Evolutionary conservation across 2,797 vertebrate species (phyloP).

Genomic region (Myiotriccus ornatus): DNA sequence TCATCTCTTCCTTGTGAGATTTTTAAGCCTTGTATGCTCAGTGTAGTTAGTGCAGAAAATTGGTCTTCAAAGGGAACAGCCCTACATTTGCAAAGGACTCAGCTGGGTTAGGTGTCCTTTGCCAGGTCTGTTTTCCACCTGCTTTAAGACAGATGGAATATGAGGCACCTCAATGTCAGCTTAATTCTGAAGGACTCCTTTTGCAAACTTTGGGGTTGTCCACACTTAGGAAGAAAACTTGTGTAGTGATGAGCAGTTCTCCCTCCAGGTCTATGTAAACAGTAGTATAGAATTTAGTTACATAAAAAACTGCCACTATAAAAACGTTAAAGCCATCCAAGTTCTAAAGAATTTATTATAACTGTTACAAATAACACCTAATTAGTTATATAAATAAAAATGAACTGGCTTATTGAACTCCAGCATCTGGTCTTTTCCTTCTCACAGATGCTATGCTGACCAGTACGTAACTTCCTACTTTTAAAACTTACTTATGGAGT

Average conservation of each 20-base stretch:
- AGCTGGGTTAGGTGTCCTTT: not conserved
- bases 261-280: not conserved
- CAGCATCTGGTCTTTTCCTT: not conserved
- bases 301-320: not conserved
- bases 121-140: not conserved
- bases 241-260: not conserved
- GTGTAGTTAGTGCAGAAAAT: not conserved
- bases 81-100: accelerated
- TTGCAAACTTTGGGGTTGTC: not conserved
- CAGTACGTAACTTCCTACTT: not conserved
- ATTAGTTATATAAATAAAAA: not conserved
- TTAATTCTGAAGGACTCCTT: not conserved
- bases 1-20: not conserved
- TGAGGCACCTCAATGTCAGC: not conserved
- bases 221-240: not conserved
- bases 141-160: not conserved
- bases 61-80: not conserved
- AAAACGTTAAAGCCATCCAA: not conserved
- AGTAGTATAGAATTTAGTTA: not conserved
- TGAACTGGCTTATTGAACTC: not conserved
- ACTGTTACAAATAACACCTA: not conserved
- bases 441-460: not conserved
- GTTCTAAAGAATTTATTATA: not conserved
- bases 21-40: not conserved
- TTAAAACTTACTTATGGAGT: not conserved